Conservation (phyloP, 2,113 vertebrate species). For the Athene noctua region DNA sequence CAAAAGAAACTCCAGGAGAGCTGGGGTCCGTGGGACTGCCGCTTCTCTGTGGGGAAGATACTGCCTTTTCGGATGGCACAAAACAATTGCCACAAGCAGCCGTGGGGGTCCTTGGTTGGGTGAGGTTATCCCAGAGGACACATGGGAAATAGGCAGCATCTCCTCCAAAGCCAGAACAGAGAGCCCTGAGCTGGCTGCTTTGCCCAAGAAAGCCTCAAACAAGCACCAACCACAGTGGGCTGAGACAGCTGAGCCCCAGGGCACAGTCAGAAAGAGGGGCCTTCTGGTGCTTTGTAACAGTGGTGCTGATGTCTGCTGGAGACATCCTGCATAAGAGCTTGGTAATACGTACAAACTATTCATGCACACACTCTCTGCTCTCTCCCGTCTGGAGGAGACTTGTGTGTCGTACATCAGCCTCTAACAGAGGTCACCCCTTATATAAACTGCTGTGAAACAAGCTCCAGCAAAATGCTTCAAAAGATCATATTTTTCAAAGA, state of each 20-base stretch:
- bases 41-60: not conserved
- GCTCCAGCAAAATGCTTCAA: not conserved
- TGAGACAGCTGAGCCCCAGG: conserved; percentile 9
- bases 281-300: not conserved
- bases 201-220: conserved; percentile 10
- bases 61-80: not conserved
- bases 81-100: conserved; percentile 17
- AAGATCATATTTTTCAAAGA: not conserved
- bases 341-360: rapidly evolving
- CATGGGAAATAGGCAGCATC: not conserved
- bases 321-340: not conserved
- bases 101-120: not conserved
- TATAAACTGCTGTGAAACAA: not conserved
- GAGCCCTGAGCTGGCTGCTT: conserved; percentile 2
- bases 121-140: conserved; percentile 40
- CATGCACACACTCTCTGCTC: not conserved
- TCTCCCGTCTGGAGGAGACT: not conserved
- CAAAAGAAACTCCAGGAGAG: conserved; percentile 41
- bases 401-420: not conserved
- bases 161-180: conserved; percentile 20
- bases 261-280: not conserved
- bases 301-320: not conserved
- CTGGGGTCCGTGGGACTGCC: not conserved
- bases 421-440: not conserved
- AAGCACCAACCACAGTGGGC: not conserved